Base-by-base conservation (phyloP, 2,888 invertebrate genomes). In the Drosophila siamana region DNA sequence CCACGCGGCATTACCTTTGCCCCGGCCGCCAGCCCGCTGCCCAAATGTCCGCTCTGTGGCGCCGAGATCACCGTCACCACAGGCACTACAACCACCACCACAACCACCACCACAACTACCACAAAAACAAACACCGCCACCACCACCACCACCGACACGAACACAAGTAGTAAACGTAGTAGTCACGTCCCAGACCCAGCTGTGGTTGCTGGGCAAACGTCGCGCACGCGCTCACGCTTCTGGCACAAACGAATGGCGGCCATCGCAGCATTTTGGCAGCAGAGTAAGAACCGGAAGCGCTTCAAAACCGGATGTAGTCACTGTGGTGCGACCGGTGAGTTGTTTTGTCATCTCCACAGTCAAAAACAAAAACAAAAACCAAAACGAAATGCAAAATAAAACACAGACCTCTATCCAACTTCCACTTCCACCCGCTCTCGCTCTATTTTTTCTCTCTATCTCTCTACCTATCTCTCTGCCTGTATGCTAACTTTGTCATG, bases 271-370 rank as follows among this genome's bases (percentile, higher is more conserved):
- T 88, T 78, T 74, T 89, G 89, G 89, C 89, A 86, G 72, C 89
- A 82, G 69, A 74, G 74, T 72, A 89, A 83, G 74, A 86, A 89
- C 72, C 89, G 90, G 80, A 85, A 89, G 75, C 89, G 83, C 68
- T 81, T 67, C 66, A 80, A 80, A 69, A 69, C 85, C 84, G 91
- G 91, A 91, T 90, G 92, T 89, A 90, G 92, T 87, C 89, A 89
- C 79, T 92, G 91, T 85, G 91, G 91, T 88, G 91, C 91, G 84
- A 89, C 89, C 88, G 91, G 91, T 92, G 92, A 92, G 92, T 92
- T 82, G 92, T 91, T 80, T 87, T 74, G 69, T 72, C 75, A 71
- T 72, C 71, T 84, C 87, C 80, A 67, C 60, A 72, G 52, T n/a
- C 72, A 68, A 59, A 50, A 15, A 74, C 50, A 55, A 69, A 63